phyloP scores from a whole-genome alignment of 2,113 vertebrate genomes.

The Leucoraja erinaceus region DNA sequence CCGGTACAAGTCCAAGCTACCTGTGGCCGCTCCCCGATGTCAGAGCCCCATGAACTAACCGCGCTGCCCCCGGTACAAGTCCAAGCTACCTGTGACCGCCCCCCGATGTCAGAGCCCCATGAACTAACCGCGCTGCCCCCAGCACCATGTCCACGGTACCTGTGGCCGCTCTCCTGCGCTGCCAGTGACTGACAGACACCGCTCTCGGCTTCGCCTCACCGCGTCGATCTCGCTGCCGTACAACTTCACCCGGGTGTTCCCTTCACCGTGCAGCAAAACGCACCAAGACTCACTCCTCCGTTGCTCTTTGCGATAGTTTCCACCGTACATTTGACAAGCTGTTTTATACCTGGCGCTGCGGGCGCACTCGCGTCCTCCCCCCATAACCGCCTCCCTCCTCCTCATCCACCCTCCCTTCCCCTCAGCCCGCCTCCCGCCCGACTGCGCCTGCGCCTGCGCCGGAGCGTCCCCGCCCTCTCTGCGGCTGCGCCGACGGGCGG shows the following conservation, averaged over 20 bases:
- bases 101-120: no score
- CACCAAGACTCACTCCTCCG: no score
- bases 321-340: neutral
- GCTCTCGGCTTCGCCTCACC: neutral
- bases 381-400: neutral
- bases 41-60: neutral
- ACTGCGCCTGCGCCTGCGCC: neutral
- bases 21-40: no score
- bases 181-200: neutral
- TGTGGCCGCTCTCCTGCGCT: neutral
- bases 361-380: neutral
- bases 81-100: no score
- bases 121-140: neutral
- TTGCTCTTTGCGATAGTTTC: neutral
- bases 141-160: neutral
- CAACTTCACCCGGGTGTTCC: neutral
- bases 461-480: neutral
- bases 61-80: no score
- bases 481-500: neutral
- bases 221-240: neutral
- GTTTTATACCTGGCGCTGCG: neutral
- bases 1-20: no score
- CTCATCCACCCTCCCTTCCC: neutral
- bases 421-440: neutral
- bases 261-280: no score